phyloP scores from a whole-genome alignment of 1,140 invertebrate species.

The Heliconius himera region DNA sequence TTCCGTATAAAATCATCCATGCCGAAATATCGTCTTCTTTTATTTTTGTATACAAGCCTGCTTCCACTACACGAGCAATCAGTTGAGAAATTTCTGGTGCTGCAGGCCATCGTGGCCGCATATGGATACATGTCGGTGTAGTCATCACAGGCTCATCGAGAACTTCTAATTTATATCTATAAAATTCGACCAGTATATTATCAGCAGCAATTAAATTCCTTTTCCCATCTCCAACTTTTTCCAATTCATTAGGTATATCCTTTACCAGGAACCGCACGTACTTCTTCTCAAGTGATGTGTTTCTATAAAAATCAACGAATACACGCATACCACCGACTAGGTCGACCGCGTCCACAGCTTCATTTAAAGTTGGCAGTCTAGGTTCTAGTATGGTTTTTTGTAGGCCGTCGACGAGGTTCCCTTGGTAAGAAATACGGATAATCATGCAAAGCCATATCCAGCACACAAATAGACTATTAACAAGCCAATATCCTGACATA shows the following conservation, averaged over 20 bases:
- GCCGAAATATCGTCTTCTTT: conserved; percentile 23
- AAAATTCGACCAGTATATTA: conserved; percentile 31
- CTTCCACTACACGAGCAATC: conserved; percentile 44
- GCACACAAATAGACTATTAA: conserved; percentile 50
- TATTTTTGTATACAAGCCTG: conserved; percentile 47
- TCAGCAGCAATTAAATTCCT: conserved; percentile 50
- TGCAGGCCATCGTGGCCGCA: conserved; percentile 58
- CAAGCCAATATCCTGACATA: conserved; percentile 47
- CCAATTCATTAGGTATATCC: conserved; percentile 35
- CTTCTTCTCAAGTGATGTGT: conserved; percentile 44
- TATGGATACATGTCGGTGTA: conserved; percentile 40
- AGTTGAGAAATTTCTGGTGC: conserved; percentile 42
- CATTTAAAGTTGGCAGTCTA: conserved; percentile 41
- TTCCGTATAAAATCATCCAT: conserved; percentile 1
- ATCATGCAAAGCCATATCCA: conserved; percentile 66
- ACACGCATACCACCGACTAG: conserved; percentile 43
- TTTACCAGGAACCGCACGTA: conserved; percentile 36
- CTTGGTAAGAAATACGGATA: conserved; percentile 59
- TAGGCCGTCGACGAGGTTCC: conserved; percentile 53
- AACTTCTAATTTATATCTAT: conserved; percentile 42
- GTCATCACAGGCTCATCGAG: conserved; percentile 47
- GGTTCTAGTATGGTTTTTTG: conserved; percentile 52
- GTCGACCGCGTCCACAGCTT: conserved; percentile 49
- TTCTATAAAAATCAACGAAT: conserved; percentile 47
- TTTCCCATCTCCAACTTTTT: conserved; percentile 46